Base-by-base conservation (phyloP, 2,888 invertebrate genomes). In the Drosophila bunnanda region DNA sequence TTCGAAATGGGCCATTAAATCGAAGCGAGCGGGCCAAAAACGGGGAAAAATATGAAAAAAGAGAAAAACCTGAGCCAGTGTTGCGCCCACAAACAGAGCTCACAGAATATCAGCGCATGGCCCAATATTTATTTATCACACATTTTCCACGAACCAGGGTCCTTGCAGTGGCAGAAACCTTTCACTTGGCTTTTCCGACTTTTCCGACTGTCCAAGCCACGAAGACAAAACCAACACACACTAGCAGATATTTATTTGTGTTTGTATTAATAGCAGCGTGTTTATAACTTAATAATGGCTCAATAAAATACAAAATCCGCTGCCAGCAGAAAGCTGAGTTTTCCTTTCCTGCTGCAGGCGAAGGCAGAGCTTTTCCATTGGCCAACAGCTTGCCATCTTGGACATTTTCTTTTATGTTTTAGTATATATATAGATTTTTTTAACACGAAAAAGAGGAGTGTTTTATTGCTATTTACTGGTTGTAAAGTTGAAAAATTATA, bases 251-350 rank as follows among this genome's bases (percentile, higher is more conserved):
- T 89, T 88, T 89, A 88, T 88, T 82, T 88, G 83, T 82, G 73
- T 82, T 85, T 80, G 80, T 85, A 86, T 82, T 88, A 87, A 89
- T 84, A 85, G 76, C 82, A 80, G 77, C 88, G 77, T 86, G 86
- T 88, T 86, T 87, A 87, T 87, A 87, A 87, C 86, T 87, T 88
- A 87, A 87, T 87, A 86, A 86, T 89, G 86, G 89, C 85, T 85
- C 89, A 89, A 86, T 86, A 86, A 86, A 86, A 89, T 77, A 84
- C 81, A 22, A 56, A 58, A 56, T 64, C 46, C 48, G 43, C 46
- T 46, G 30, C 36, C 52, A 46, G 28, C 53, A 50, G 44, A 52
- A 48, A 58, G 32, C 32, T 0, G 71, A 69, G 85, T 82, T 82
- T 82, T 82, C 84, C 77, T 68, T 82, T 86, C 74, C 76, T 87